Evolutionary conservation across 2,888 invertebrate species (phyloP), one percentile per base, ranked within the genome.

Genomic region (Rugalucina vietnamica): DNA sequence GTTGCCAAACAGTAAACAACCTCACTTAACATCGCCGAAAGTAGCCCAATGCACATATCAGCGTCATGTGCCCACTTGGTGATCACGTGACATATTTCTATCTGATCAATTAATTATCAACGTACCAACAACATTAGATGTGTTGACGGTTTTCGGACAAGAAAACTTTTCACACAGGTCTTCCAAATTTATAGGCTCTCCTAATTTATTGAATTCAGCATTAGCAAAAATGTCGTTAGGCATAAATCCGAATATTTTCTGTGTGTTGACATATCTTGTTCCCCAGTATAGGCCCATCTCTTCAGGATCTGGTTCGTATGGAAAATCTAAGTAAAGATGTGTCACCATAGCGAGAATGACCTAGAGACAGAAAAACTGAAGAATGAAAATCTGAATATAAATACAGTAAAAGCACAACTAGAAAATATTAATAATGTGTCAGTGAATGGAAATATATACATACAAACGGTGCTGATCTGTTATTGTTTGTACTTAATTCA

Each of bases 211-310:
- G 12, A 90, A 88, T 72, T 90, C 91, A 5, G 90, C 88, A 77
- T 91, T 92, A 27, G 86, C 87, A 50, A 89, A 92, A 8, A 92
- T 74, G 69, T 90, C 89, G 29, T 89, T 91, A 0, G 94, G 92
- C 87, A 92, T 89, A 71, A 92, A 91, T 21, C 88, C 84, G 79
- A 93, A 94, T 0, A 90, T 82, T 71, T 91, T 93, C n/a, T 87
- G 76, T 1, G 92, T 92, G 86, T 92, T 91, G 5, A 91, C 90
- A 82, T 88, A 93, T 21, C 94, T 86, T 0, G 93, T 84, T 0
- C 94, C 93, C 94, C 94, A 94, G 77, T 93, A 92, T n/a, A 93
- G 81, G 0, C 94, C 94, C 34, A 93, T 87, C 82, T 93, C 93
- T 57, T 90, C 89, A 0, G 93, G 93, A 76, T 93, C 93, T 0